A percentile compares a stretch with the other conserved stretches of the same genome.
phyloP scores from a whole-genome alignment of 2,113 vertebrate species.

The Argyrosomus japonicus region DNA sequence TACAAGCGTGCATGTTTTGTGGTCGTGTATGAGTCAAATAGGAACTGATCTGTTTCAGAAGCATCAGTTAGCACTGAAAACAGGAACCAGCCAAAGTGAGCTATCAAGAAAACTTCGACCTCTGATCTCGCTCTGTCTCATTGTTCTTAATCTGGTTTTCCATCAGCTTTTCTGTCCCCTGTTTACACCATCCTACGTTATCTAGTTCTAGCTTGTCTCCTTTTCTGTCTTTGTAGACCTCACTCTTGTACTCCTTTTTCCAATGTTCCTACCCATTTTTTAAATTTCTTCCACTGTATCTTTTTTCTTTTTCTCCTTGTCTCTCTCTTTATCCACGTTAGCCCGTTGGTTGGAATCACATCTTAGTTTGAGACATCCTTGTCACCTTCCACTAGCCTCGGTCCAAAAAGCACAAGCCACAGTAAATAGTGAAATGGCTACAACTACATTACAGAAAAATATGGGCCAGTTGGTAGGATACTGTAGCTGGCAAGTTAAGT shows the following conservation, averaged over 20 bases:
- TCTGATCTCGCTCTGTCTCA: background rate
- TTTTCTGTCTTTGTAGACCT: background rate
- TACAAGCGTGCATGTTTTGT: background rate
- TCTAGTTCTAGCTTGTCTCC: background rate
- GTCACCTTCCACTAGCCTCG: background rate
- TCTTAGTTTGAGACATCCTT: background rate
- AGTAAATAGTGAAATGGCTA: background rate
- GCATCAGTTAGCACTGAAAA: slow-evolving; percentile 47
- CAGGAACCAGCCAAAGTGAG: slow-evolving; percentile 58
- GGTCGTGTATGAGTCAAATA: slow-evolving; percentile 50
- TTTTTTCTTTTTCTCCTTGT: background rate
- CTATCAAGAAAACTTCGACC: background rate
- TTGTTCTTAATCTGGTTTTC: slow-evolving; percentile 17
- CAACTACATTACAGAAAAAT: background rate
- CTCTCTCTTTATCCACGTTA: background rate
- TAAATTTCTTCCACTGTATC: background rate
- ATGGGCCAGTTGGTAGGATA: background rate
- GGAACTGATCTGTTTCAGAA: slow-evolving; percentile 66
- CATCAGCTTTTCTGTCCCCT: slow-evolving; percentile 7
- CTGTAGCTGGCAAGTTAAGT: background rate
- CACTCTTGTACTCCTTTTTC: too few species aligned
- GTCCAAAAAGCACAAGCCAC: background rate
- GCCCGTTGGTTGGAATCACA: background rate
- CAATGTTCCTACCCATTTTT: background rate
- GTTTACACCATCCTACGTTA: background rate